Evolutionary conservation across 2,113 vertebrate species (phyloP), one percentile per base, ranked within the genome.

Genomic region (Monopterus albus): DNA sequence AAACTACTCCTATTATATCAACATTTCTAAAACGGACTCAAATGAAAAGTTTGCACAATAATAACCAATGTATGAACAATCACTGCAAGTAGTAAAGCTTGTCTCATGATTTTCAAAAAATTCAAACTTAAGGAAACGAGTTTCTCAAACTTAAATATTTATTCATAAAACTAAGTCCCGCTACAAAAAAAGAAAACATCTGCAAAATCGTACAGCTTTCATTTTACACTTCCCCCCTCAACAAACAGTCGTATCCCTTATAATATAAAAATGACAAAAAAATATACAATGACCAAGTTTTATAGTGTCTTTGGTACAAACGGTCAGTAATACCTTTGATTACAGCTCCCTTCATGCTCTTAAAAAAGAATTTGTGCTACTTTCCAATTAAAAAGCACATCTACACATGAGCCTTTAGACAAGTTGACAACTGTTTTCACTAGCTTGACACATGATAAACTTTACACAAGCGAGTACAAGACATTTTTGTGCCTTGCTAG

Each of bases 221-320:
- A 78, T 70, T 78, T 70, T 60, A 81, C 79, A 78, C 47, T n/a
- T 35, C 59, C 70, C 77, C 83, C 75, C 66, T 56, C 31, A 71
- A 64, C 67, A 47, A 78, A 45, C 46, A 28, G 39, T 58, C 15
- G 31, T 23, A 79, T 90, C 88, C 87, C 86, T 89, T 86, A 76
- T 83, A 58, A 75, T 82, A 80, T 81, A 87, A 75, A 86, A 80
- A 57, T n/a, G n/a, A 78, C 33, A 82, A 66, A 83, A 84, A 81
- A 82, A 79, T 88, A 87, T n/a, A n/a, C n/a, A n/a, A n/a, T n/a
- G n/a, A n/a, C n/a, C 87, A 86, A 74, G 39, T 74, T 50, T 73
- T 75, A 87, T 87, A 88, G 87, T 83, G 88, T 89, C 87, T 91
- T 91, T 89, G 86, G 90, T 90, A 88, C 77, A 86, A 88, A 87